phyloP scores from a whole-genome alignment of 2,113 vertebrate genomes.

The Rhea americana region DNA sequence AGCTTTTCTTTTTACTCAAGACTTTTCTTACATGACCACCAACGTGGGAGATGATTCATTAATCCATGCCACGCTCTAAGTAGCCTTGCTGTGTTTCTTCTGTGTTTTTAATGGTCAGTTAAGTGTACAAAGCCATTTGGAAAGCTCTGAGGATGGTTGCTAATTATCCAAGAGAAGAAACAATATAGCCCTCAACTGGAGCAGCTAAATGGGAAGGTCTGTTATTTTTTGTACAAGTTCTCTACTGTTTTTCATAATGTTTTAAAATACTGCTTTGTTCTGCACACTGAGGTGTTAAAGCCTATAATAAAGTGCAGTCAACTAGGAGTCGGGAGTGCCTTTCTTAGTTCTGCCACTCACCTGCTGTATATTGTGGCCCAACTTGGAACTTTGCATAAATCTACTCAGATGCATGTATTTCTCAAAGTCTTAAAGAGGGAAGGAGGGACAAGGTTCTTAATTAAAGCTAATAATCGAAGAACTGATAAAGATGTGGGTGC shows the following conservation, averaged over 20 bases:
- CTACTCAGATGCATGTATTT: neutral
- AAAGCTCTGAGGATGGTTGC: conserved; percentile 27
- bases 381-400: neutral
- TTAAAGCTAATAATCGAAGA: neutral
- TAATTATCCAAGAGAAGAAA: conserved; percentile 46
- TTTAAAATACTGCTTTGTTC: conserved; percentile 12
- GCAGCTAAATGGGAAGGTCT: conserved; percentile 19
- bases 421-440: neutral
- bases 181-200: conserved; percentile 20
- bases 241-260: neutral
- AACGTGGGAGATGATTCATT: neutral
- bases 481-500: neutral
- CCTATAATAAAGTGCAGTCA: neutral
- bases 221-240: conserved; percentile 35
- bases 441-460: neutral
- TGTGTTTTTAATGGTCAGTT: conserved; percentile 11
- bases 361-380: neutral
- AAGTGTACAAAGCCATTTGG: neutral
- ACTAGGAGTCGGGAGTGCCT: neutral
- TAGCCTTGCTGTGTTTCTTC: neutral
- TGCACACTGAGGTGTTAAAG: conserved; percentile 18
- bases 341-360: neutral
- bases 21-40: neutral
- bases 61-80: neutral
- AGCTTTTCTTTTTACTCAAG: neutral